These are phyloP conservation scores for Cotesia glomerata DNA, from an alignment of 1,140 invertebrate genomes.

Conservation along the genomic window DNA sequence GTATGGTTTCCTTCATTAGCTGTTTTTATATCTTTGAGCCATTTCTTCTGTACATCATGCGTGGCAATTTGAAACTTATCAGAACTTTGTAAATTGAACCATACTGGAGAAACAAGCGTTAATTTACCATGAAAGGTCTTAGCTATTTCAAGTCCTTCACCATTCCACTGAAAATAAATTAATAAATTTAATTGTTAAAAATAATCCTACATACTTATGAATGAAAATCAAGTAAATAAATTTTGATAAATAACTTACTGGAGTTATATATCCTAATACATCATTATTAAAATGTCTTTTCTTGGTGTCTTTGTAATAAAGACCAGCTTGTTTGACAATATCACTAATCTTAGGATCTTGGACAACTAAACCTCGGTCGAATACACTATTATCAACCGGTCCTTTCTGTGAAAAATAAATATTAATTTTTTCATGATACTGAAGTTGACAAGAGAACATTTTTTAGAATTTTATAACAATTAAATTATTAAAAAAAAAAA, in stretches of 20 bases:
- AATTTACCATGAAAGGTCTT: conserved; percentile 91
- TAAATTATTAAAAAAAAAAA: too few species aligned
- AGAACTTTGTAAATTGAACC: conserved; percentile 82
- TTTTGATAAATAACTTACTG: conserved; percentile 66
- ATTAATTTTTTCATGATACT: not conserved
- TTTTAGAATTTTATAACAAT: not conserved
- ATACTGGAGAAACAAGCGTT: conserved; percentile 90
- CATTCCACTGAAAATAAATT: conserved; percentile 84
- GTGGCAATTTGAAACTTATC: conserved; percentile 71
- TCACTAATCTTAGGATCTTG: conserved; percentile 71
- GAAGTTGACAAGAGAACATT: not conserved
- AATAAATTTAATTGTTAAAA: conserved; percentile 19
- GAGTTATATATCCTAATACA: conserved; percentile 88
- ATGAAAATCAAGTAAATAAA: not conserved
- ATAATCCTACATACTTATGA: too few species aligned
- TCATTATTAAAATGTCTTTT: conserved; percentile 72
- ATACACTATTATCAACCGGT: conserved; percentile 71
- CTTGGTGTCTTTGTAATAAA: conserved; percentile 74
- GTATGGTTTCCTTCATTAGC: conserved; percentile 62
- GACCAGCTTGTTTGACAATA: conserved; percentile 76
- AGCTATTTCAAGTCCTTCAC: conserved; percentile 90
- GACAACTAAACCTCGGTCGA: conserved; percentile 72
- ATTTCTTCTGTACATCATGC: conserved; percentile 84
- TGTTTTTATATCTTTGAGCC: conserved; percentile 75
- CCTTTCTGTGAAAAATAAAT: conserved; percentile 59